Conservation (phyloP, 2,797 vertebrate genomes). For the Xenentodon cancila region DNA sequence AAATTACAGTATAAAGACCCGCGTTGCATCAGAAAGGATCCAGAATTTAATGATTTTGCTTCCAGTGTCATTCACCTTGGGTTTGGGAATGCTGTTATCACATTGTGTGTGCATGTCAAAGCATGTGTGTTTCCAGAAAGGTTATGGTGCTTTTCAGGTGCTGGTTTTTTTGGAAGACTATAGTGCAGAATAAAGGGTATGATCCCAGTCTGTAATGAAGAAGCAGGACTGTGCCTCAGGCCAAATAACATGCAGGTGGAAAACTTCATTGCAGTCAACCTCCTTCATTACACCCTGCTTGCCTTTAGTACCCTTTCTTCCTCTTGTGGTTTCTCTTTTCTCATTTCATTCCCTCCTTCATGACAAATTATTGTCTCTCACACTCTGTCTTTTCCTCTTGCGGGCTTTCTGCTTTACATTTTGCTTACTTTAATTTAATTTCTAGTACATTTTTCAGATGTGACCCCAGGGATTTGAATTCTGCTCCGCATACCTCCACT, state of each 20-base stretch:
- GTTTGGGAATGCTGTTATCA: background rate
- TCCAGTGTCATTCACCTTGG: conserved; percentile 27
- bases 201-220: conserved; percentile 47
- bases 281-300: conserved; percentile 26
- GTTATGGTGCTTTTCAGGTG: conserved; percentile 22
- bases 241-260: conserved; percentile 47
- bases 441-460: conserved; percentile 38
- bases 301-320: conserved; percentile 16
- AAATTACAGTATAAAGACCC: conserved; percentile 34
- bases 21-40: conserved; percentile 45
- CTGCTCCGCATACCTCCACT: conserved; percentile 28
- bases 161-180: conserved; percentile 23
- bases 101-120: background rate
- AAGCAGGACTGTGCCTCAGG: conserved; percentile 22
- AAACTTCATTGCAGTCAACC: conserved; percentile 23
- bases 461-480: conserved; percentile 36
- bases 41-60: conserved; percentile 41
- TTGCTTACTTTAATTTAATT: conserved; percentile 65
- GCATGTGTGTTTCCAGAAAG: conserved; percentile 18
- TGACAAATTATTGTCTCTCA: conserved; percentile 33
- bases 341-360: conserved; percentile 21
- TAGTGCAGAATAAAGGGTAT: conserved; percentile 32
- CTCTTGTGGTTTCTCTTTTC: conserved; percentile 4
- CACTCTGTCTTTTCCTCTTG: conserved; percentile 26
- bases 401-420: conserved; percentile 60